phyloP scores from a whole-genome alignment of 2,888 invertebrate species.

The Fragum fragum region DNA sequence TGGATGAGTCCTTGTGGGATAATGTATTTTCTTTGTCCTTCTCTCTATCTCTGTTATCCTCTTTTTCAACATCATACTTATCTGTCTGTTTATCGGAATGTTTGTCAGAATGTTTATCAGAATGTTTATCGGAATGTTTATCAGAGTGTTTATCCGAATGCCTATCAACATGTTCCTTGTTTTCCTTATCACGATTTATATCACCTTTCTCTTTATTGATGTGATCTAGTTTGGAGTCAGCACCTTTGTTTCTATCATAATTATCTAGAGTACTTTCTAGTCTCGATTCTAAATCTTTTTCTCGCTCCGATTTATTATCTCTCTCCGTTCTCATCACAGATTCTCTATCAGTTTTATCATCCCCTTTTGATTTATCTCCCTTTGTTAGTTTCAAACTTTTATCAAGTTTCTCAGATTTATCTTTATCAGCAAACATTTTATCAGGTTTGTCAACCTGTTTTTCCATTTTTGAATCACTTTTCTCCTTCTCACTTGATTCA shows the following conservation, averaged over 20 bases:
- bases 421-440: conserved; percentile 35
- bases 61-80: conserved; percentile 34
- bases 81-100: conserved; percentile 33
- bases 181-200: conserved; percentile 53
- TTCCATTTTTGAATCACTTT: conserved; percentile 33
- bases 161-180: conserved; percentile 50
- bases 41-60: conserved; percentile 27
- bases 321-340: conserved; percentile 18
- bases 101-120: conserved; percentile 15
- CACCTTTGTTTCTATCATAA: conserved; percentile 53
- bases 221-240: conserved; percentile 51
- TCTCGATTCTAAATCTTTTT: conserved; percentile 46
- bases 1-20: conserved; percentile 63
- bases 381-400: conserved; percentile 55
- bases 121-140: not conserved
- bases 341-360: conserved; percentile 44
- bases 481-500: conserved; percentile 50
- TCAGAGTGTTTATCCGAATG: not conserved
- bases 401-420: conserved; percentile 56
- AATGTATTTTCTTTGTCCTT: conserved; percentile 54
- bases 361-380: conserved; percentile 43
- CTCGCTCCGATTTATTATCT: conserved; percentile 52
- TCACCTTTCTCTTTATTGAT: conserved; percentile 56
- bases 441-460: conserved; percentile 51
- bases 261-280: conserved; percentile 53